phyloP scores from a whole-genome alignment of 2,888 invertebrate species.

The Diarsia dahlii region DNA sequence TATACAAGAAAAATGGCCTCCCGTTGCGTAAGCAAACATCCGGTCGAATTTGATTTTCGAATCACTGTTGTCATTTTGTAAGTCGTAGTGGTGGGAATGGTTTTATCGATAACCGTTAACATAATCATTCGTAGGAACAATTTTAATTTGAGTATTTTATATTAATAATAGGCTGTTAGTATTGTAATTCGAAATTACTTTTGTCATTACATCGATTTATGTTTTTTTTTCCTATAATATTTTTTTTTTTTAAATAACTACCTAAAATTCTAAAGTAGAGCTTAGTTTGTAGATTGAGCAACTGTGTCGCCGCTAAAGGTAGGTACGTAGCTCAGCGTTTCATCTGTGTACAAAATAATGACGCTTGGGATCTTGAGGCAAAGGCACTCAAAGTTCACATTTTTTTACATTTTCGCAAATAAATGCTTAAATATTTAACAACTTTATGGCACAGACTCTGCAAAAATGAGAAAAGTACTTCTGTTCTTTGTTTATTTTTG shows the following conservation, averaged over 20 bases:
- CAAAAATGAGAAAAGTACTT: neutral
- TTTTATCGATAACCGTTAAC: conserved; percentile 6
- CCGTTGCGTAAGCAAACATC: neutral
- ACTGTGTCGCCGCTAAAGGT: conserved; percentile 12
- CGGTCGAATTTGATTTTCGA: conserved; percentile 1
- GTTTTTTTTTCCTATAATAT: neutral
- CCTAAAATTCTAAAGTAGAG: neutral
- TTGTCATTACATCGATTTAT: neutral
- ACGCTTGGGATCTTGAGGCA: conserved; percentile 30
- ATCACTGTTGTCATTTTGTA: neutral
- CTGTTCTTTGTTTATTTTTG: too few species aligned
- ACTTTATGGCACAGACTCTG: neutral
- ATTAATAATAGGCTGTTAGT: neutral
- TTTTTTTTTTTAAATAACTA: too few species aligned
- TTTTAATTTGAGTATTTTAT: too few species aligned
- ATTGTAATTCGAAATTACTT: neutral
- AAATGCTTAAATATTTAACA: neutral
- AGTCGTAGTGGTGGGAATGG: conserved; percentile 1
- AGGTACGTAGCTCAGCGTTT: conserved; percentile 33
- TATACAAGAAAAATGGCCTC: neutral
- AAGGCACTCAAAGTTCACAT: conserved; percentile 33
- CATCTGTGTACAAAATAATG: conserved; percentile 58
- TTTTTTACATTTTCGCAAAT: neutral
- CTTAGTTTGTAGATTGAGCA: conserved; percentile 39
- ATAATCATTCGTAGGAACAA: too few species aligned